Evolutionary conservation across 2,888 invertebrate genomes (phyloP).

Genomic region (Syrista parreyssii): DNA sequence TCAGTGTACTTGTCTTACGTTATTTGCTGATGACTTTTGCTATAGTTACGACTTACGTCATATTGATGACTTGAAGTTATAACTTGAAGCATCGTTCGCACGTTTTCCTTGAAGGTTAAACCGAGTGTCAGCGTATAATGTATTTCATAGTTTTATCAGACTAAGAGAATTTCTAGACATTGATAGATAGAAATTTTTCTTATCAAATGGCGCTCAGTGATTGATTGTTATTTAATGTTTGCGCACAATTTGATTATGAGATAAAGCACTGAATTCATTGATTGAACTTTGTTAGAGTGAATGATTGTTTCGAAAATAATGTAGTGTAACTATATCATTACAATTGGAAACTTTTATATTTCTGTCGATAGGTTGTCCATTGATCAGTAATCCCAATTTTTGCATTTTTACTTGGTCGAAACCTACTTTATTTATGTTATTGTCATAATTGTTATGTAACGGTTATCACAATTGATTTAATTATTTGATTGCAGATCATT

Average conservation of each 20-base stretch:
- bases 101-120: neutral
- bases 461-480: neutral
- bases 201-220: too few relatives aligned
- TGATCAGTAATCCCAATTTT: neutral
- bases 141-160: neutral
- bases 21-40: neutral
- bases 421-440: neutral
- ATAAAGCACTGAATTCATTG: neutral
- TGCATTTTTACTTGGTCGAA: neutral
- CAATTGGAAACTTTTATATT: neutral
- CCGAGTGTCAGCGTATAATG: neutral
- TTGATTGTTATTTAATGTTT: too few relatives aligned
- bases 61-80: neutral
- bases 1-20: neutral
- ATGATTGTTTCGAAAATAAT: neutral
- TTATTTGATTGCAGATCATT: constrained; percentile 42
- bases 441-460: neutral
- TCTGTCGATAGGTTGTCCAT: neutral
- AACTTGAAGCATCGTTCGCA: neutral
- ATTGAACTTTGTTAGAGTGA: neutral
- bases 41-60: neutral
- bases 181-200: too few relatives aligned
- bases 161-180: neutral
- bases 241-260: neutral
- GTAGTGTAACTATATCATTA: too few relatives aligned